Evolutionary conservation across 1,140 invertebrate genomes (phyloP), one percentile per base, ranked within the genome.

Genomic region (Hyphantria cunea): DNA sequence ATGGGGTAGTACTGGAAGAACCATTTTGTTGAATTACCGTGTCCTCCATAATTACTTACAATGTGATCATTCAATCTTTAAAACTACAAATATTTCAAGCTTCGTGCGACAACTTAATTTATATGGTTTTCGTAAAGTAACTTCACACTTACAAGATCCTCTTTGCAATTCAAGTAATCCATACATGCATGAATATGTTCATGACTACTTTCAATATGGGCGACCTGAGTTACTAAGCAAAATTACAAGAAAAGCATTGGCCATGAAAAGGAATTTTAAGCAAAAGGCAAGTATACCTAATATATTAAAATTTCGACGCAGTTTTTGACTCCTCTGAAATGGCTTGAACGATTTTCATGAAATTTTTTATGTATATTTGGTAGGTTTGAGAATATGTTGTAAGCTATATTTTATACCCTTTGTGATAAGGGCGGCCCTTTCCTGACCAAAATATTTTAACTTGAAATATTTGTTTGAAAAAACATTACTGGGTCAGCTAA

Each of bases 101-200:
- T 94, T 94, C 72, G 92, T 94, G 11, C 84, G 93, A 25, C 93
- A 94, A 59, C 73, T 94, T 12, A 94, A 94, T 74, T 85, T 94
- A 10, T 94, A 94, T 63, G 93, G 93, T 0, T 94, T 94, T 76
- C 90, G 93, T 11, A 94, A 94, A 85, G 92, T 94, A 12, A 93
- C 92, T 7, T 92, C 92, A 0, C 92, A 93, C 67, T 89, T 91
- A 51, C 93, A 93, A 62, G 92, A 93, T 64, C 89, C 91, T 8
- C 66, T 91, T 7, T 92, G 91, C 64, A 92, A 92, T 72, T 89
- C 88, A 3, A 91, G 91, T 59, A 92, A 93, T 74, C 91, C 92
- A 31, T 90, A 93, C 49, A 89, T 93, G 58, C 93, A 94, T 59
- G 93, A 94, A 66, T 93, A 93, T 78, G 68, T 92, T 6, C 93